phyloP scores from a whole-genome alignment of 2,888 invertebrate species.

The Vesta saturnalis region DNA sequence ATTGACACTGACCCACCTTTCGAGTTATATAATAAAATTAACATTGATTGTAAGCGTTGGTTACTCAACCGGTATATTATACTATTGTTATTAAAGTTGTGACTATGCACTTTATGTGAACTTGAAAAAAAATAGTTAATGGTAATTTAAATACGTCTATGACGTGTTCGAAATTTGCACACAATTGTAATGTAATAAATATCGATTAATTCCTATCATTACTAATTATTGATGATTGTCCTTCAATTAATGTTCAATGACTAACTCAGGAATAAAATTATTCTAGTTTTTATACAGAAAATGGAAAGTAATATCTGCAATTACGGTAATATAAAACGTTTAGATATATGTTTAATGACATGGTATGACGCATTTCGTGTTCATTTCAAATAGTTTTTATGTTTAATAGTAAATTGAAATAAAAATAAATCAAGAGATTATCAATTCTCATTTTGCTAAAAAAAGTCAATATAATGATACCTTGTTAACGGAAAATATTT shows the following conservation, averaged over 20 bases:
- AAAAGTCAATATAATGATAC: no score
- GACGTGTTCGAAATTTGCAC: background rate
- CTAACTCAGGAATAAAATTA: no score
- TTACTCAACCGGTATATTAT: background rate
- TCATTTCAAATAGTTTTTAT: no score
- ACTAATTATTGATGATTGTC: background rate
- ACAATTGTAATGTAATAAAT: background rate
- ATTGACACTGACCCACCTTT: conserved; percentile 1
- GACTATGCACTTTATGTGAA: background rate
- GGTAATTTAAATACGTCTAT: background rate
- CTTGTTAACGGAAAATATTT: no score
- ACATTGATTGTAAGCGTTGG: background rate
- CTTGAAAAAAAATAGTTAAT: background rate
- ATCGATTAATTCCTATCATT: background rate
- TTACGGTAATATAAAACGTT: no score
- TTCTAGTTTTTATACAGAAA: no score
- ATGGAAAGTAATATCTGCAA: no score
- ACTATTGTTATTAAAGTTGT: background rate
- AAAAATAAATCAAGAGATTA: no score
- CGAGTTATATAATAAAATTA: background rate
- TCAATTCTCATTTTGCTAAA: no score
- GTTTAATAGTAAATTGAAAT: no score
- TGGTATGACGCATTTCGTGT: no score
- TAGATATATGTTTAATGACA: no score
- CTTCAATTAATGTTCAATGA: background rate